phyloP scores from a whole-genome alignment of 2,888 invertebrate genomes.

The Maniola hyperantus region DNA sequence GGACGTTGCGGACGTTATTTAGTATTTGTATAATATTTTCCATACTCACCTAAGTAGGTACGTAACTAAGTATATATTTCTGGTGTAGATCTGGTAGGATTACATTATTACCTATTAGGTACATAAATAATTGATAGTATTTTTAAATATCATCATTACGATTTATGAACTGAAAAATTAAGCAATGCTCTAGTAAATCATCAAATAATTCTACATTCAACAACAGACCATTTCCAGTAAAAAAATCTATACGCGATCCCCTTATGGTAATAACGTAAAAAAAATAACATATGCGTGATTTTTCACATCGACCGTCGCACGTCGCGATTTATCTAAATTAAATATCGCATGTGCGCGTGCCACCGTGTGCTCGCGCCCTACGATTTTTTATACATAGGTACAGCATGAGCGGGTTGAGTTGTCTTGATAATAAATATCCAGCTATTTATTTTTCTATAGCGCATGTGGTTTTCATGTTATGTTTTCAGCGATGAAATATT shows the following conservation, averaged over 20 bases:
- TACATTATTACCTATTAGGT: too few species aligned
- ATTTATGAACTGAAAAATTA: too few species aligned
- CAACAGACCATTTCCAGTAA: conserved; percentile 50
- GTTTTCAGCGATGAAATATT: conserved; percentile 12
- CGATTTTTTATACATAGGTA: conserved; percentile 56
- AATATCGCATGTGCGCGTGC: conserved; percentile 77
- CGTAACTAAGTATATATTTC: too few species aligned
- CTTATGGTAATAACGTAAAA: conserved; percentile 47
- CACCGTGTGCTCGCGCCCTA: conserved; percentile 58
- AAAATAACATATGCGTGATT: conserved; percentile 75
- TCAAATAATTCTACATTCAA: too few species aligned
- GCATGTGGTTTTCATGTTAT: neutral
- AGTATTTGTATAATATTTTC: too few species aligned
- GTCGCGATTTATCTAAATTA: conserved; percentile 83
- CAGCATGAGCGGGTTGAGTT: conserved; percentile 45
- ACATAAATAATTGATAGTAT: too few species aligned
- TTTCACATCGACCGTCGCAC: conserved; percentile 71
- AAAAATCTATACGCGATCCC: conserved; percentile 46
- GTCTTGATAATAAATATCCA: conserved; percentile 32
- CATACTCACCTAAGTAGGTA: too few species aligned
- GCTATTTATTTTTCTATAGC: conserved; percentile 23
- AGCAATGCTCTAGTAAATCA: too few species aligned
- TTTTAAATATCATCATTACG: too few species aligned
- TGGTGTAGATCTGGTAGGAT: too few species aligned
- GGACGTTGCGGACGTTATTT: too few species aligned